A percentile compares a stretch with the other conserved stretches of the same genome.
Evolutionary conservation across 2,113 vertebrate species (phyloP).

Genomic region (Psittacus erithacus): DNA sequence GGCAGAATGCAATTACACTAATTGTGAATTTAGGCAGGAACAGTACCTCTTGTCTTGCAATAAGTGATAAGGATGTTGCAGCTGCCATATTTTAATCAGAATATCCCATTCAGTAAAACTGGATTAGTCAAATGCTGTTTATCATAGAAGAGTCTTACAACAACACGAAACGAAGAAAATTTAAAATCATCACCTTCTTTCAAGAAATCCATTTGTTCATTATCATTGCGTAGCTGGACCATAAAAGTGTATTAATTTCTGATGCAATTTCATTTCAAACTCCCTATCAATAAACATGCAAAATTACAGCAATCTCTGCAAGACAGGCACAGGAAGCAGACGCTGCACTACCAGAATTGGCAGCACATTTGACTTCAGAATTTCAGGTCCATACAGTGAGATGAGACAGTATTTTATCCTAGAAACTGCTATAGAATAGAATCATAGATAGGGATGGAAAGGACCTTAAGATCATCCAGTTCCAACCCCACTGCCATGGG

Average conservation of each 20-base stretch:
- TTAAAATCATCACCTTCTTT: neutral
- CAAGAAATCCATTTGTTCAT: neutral
- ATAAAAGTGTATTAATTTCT: neutral
- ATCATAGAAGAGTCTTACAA: neutral
- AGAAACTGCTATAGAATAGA: neutral
- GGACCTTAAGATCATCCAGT: too few species aligned
- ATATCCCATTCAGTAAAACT: neutral
- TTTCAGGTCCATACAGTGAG: neutral
- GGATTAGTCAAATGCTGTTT: neutral
- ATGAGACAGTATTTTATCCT: neutral
- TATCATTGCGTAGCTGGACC: neutral
- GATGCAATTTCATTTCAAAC: neutral
- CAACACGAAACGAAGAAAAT: neutral
- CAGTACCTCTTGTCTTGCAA: neutral
- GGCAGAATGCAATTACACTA: neutral
- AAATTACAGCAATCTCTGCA: neutral
- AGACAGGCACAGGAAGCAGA: neutral
- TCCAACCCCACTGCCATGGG: too few species aligned
- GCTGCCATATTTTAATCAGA: neutral
- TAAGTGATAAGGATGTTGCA: neutral
- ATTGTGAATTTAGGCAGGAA: neutral
- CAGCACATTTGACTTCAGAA: neutral
- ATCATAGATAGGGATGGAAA: too few species aligned
- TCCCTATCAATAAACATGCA: neutral
- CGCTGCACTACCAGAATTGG: neutral